These are phyloP conservation scores for Tokudaia muenninki DNA, from an alignment of 2,797 vertebrate species.

Conservation along the genomic window DNA sequence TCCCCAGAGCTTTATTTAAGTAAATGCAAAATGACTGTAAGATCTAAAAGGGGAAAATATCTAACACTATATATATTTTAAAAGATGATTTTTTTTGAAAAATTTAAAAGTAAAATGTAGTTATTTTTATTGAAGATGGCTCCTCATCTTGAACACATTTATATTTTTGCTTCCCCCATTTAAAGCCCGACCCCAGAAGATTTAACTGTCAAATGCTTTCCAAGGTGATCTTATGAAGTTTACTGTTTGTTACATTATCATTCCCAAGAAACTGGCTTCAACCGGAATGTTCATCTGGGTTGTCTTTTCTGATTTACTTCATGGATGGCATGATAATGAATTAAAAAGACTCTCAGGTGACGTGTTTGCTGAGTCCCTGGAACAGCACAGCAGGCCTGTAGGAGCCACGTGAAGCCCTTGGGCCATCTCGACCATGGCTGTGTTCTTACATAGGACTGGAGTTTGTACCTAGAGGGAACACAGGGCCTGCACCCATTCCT, in stretches of 20 bases:
- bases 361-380: not conserved
- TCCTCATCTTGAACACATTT: slow-evolving; percentile 81
- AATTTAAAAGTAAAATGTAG: slow-evolving; percentile 76
- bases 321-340: slow-evolving; percentile 60
- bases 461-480: not conserved
- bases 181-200: slow-evolving; percentile 73
- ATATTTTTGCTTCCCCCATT: slow-evolving; percentile 75
- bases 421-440: not conserved
- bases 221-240: slow-evolving; percentile 62
- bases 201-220: slow-evolving; percentile 69
- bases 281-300: slow-evolving; percentile 66
- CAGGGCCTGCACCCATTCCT: not conserved
- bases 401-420: not conserved
- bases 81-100: not conserved
- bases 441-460: not conserved
- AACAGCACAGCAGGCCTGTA: not conserved
- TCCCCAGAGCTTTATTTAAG: slow-evolving; percentile 31
- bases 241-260: slow-evolving; percentile 69
- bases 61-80: slow-evolving; percentile 14
- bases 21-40: slow-evolving; percentile 15
- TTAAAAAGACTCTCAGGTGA: slow-evolving; percentile 48
- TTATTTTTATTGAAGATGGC: slow-evolving; percentile 78
- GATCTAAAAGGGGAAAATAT: slow-evolving; percentile 23
- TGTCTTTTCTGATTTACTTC: slow-evolving; percentile 70
- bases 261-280: slow-evolving; percentile 62